These are phyloP conservation scores for Apogon hyalosoma DNA, from an alignment of 2,797 vertebrate species.

Conservation along the genomic window DNA sequence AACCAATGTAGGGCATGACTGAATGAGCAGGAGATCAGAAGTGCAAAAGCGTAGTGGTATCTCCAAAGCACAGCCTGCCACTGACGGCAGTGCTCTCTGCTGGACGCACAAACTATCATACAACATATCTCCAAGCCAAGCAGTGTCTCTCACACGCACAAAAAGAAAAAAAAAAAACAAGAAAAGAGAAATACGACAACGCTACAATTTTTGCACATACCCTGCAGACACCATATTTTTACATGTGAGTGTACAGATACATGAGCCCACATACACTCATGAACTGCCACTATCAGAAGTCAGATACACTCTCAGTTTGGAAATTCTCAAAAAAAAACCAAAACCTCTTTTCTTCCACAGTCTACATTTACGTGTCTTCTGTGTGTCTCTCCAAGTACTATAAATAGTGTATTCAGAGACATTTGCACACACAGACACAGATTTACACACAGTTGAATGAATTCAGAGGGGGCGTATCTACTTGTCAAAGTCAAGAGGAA, in stretches of 20 bases:
- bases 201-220: slow-evolving; percentile 18
- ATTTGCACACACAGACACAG: slow-evolving; percentile 4
- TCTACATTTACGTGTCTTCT: slow-evolving; percentile 30
- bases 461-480: slow-evolving; percentile 57
- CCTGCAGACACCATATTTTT: slow-evolving; percentile 36
- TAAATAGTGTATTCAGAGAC: slow-evolving; percentile 45
- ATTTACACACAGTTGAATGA: slow-evolving; percentile 51
- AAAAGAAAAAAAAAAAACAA: not conserved
- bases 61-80: slow-evolving; percentile 57
- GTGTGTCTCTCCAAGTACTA: slow-evolving; percentile 42
- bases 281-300: slow-evolving; percentile 27
- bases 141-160: slow-evolving; percentile 3
- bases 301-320: slow-evolving; percentile 24
- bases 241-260: slow-evolving; percentile 21
- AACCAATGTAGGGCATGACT: slow-evolving; percentile 56
- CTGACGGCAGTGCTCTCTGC: slow-evolving; percentile 51
- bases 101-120: slow-evolving; percentile 48
- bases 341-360: slow-evolving; percentile 15
- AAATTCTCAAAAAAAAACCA: slow-evolving; percentile 26
- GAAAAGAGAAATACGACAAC: slow-evolving; percentile 7
- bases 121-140: slow-evolving; percentile 46
- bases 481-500: slow-evolving; percentile 73
- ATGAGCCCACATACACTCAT: slow-evolving; percentile 10
- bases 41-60: slow-evolving; percentile 35
- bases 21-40: slow-evolving; percentile 61